Percentiles rank a stretch among this genome's conserved stretches.
These are phyloP conservation scores for Drosophila merina DNA, from an alignment of 2,888 invertebrate species.

Conservation along the genomic window DNA sequence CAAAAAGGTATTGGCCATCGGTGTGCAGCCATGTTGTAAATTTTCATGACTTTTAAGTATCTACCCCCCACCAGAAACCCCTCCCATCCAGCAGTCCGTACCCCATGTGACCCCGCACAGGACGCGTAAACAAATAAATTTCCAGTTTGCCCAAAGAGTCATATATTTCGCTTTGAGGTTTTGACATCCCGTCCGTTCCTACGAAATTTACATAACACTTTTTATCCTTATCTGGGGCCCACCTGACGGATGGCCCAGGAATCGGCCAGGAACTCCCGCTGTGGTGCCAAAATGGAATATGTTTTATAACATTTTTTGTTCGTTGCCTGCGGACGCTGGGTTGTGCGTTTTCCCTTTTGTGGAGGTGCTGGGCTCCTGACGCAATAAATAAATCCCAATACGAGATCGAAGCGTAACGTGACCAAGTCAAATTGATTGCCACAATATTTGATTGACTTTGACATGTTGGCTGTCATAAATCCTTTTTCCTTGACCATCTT, in stretches of 20 bases:
- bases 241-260: slow-evolving; percentile 58
- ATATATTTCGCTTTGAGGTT: slow-evolving; percentile 71
- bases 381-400: slow-evolving; percentile 73
- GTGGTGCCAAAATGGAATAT: slow-evolving; percentile 73
- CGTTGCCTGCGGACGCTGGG: not conserved
- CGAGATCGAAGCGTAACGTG: slow-evolving; percentile 58
- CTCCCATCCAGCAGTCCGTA: not conserved
- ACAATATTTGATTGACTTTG: slow-evolving; percentile 83
- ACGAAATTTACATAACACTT: slow-evolving; percentile 77
- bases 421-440: slow-evolving; percentile 79
- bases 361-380: slow-evolving; percentile 40
- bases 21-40: slow-evolving; percentile 71
- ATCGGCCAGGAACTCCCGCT: slow-evolving; percentile 50
- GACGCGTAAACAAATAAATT: slow-evolving; percentile 78
- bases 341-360: slow-evolving; percentile 21
- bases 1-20: slow-evolving; percentile 34
- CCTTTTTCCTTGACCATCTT: slow-evolving; percentile 19
- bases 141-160: slow-evolving; percentile 74
- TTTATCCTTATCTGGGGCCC: slow-evolving; percentile 71
- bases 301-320: slow-evolving; percentile 66
- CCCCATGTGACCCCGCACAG: slow-evolving; percentile 32
- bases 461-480: slow-evolving; percentile 82
- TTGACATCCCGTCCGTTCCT: slow-evolving; percentile 67
- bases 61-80: slow-evolving; percentile 12
- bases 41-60: slow-evolving; percentile 79